Percentiles rank a stretch among this genome's conserved stretches.
Evolutionary conservation across 2,113 vertebrate genomes (phyloP).

Genomic region (Montifringilla adamsi): DNA sequence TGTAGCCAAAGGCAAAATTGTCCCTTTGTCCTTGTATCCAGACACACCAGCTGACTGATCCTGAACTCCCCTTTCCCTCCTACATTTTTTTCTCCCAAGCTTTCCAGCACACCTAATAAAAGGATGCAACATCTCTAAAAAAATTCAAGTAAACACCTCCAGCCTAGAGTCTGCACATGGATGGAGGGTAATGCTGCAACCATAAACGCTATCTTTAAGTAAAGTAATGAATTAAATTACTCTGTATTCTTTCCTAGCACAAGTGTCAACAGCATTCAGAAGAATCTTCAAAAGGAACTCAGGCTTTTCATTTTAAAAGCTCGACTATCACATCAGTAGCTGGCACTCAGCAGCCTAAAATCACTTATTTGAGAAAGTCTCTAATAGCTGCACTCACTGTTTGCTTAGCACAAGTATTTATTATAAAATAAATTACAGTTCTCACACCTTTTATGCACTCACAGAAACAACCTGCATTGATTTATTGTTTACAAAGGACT

Average conservation of each 20-base stretch:
- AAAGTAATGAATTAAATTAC: conserved; percentile 52
- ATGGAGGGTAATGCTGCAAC: conserved; percentile 6
- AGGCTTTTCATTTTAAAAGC: conserved; percentile 48
- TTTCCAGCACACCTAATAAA: background rate
- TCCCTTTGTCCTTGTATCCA: conserved; percentile 49
- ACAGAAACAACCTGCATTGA: conserved; percentile 37
- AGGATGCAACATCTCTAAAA: background rate
- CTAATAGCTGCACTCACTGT: conserved; percentile 50
- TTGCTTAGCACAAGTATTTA: conserved; percentile 66
- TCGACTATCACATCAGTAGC: conserved; percentile 9
- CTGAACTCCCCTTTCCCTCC: background rate
- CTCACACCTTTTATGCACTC: conserved; percentile 60
- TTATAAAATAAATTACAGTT: conserved; percentile 62
- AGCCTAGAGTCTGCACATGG: background rate
- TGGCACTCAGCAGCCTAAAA: conserved; percentile 53
- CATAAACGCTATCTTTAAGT: background rate
- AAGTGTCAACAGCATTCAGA: conserved; percentile 23
- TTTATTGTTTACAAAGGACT: conserved; percentile 33
- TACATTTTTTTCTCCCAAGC: background rate
- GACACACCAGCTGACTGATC: background rate
- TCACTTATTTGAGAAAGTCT: conserved; percentile 62
- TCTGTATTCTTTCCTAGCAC: background rate
- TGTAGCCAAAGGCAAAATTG: conserved; percentile 34
- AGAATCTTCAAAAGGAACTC: conserved; percentile 48
- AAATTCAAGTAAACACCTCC: background rate